Base-by-base conservation (phyloP, 1,140 invertebrate species). In the Nautilus pompilius region DNA sequence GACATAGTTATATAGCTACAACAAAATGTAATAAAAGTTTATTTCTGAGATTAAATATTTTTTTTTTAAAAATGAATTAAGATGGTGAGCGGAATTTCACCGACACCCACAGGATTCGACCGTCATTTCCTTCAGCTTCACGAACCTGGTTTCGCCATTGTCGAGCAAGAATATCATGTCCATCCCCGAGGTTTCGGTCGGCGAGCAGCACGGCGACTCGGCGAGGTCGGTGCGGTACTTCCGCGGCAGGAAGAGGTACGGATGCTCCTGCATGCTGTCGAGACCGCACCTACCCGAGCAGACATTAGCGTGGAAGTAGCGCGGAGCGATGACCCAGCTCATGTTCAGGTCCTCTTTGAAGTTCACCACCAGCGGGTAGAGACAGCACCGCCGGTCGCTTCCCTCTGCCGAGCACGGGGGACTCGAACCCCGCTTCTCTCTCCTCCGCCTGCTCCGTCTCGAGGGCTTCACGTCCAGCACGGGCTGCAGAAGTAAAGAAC, bases 61-160 rank as follows among this genome's bases (percentile, higher is more conserved):
- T n/a, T n/a, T n/a, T n/a, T n/a, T n/a, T n/a, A n/a, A n/a, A n/a
- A n/a, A n/a, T n/a, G n/a, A n/a, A n/a, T n/a, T n/a, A n/a, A n/a
- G n/a, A n/a, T n/a, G n/a, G n/a, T n/a, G n/a, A n/a, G n/a, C n/a
- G n/a, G n/a, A n/a, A n/a, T n/a, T n/a, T n/a, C n/a, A n/a, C n/a
- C n/a, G n/a, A 84, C 95, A 97, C 59, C 93, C 93, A 83, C 95
- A 97, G 85, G 95, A 92, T 82, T 95, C 93, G 33, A 96, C 93
- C 65, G 95, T 91, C 93, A 96, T 96, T 86, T 95, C 95, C 67
- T 94, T 93, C 75, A 97, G 84, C 83, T 96, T 93, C 69, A 92
- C 87, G 81, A 95, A 96, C 79, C 96, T 92, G 77, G 96, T 93
- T 81, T 93, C 94, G 63, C 89, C 88, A 82, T 93, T 90, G 53